A percentile compares a stretch with the other conserved stretches of the same genome.
These are phyloP conservation scores for Bufo bufo DNA, from an alignment of 2,113 vertebrate genomes.

Conservation along the genomic window DNA sequence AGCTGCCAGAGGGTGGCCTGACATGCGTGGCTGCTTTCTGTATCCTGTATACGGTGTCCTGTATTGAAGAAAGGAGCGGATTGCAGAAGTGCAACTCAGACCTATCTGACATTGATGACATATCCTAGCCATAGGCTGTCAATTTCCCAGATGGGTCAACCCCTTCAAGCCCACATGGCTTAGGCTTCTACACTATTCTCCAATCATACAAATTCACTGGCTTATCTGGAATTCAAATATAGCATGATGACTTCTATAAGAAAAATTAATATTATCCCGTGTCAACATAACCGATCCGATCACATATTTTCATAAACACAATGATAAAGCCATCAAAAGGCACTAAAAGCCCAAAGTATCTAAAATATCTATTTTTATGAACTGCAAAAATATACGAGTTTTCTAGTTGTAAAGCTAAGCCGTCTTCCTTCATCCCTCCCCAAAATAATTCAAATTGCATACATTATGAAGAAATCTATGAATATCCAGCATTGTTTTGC, in stretches of 20 bases:
- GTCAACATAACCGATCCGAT: not conserved
- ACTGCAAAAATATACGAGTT: not conserved
- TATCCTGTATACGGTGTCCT: no score
- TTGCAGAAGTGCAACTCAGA: no score
- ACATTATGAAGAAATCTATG: constrained; percentile 3
- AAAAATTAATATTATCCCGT: not conserved
- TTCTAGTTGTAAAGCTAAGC: not conserved
- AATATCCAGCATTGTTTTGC: constrained; percentile 34
- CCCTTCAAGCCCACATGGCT: no score
- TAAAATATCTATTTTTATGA: constrained; percentile 13
- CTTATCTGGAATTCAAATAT: not conserved
- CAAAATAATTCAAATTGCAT: constrained; percentile 44
- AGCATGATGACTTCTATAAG: not conserved
- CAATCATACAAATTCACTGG: not conserved
- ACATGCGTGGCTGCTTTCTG: no score
- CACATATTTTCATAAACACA: not conserved
- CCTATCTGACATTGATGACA: no score
- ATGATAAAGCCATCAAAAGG: not conserved
- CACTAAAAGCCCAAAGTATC: constrained; percentile 8
- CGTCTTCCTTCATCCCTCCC: not conserved
- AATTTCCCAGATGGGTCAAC: no score
- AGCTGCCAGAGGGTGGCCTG: no score
- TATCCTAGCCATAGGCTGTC: no score
- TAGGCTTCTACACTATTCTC: no score
- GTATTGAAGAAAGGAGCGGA: no score